Conservation (phyloP, 2,797 vertebrate species). For the Phalanger gymnotis region DNA sequence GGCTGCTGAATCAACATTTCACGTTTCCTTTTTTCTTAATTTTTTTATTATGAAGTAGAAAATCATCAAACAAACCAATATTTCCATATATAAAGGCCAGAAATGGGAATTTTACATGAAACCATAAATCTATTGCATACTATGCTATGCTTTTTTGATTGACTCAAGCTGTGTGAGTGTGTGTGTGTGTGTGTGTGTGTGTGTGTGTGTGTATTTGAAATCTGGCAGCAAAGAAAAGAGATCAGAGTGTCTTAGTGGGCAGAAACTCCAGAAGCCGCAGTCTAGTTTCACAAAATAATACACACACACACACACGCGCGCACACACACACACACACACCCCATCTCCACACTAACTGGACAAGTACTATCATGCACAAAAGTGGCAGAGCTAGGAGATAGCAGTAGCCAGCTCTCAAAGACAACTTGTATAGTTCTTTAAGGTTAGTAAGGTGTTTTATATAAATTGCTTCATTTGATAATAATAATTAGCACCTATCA, state of each 20-base stretch:
- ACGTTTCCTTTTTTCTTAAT: background rate
- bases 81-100: background rate
- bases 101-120: background rate
- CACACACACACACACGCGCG: background rate
- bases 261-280: background rate
- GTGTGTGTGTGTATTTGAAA: background rate
- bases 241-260: background rate
- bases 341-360: background rate
- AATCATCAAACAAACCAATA: background rate
- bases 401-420: background rate
- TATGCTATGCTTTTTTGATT: background rate
- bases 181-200: too few relatives aligned
- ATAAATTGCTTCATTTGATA: background rate
- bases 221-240: background rate
- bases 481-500: background rate
- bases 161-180: background rate
- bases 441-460: background rate
- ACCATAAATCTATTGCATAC: background rate
- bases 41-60: background rate
- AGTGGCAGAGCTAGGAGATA: background rate
- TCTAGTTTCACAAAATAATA: background rate
- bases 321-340: background rate
- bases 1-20: background rate
- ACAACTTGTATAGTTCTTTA: background rate
- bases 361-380: background rate